These are phyloP conservation scores for Panagrolaimus sp. DNA, from an alignment of 1,140 invertebrate species.

Conservation along the genomic window DNA sequence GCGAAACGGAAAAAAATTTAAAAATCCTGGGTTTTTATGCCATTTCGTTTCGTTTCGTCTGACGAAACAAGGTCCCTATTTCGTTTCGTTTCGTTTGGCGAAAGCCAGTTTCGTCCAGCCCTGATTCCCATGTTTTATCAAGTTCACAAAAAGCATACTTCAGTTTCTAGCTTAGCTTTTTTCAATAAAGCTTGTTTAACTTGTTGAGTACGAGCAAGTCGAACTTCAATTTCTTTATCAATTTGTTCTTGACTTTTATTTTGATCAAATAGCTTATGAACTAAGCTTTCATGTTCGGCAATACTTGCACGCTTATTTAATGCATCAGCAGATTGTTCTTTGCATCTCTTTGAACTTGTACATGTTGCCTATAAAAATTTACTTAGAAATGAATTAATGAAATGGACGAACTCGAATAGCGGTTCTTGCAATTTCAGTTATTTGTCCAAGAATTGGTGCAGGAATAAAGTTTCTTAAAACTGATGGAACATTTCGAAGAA, in stretches of 20 bases:
- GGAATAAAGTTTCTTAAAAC: slow-evolving; percentile 12
- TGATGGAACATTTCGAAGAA: slow-evolving; percentile 20
- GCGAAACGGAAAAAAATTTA: too few species aligned
- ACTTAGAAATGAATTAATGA: too few species aligned
- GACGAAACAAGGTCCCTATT: too few species aligned
- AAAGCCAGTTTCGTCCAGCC: too few species aligned
- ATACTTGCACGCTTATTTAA: slow-evolving; percentile 16
- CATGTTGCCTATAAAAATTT: slow-evolving; percentile 10
- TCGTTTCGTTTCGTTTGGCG: too few species aligned
- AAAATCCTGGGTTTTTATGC: too few species aligned
- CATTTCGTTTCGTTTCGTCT: too few species aligned
- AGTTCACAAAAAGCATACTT: too few species aligned
- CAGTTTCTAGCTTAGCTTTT: slow-evolving; percentile 35
- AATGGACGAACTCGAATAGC: neutral
- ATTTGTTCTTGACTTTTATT: slow-evolving; percentile 24
- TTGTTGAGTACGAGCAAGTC: slow-evolving; percentile 38
- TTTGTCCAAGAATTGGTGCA: neutral
- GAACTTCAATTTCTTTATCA: slow-evolving; percentile 37
- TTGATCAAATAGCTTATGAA: slow-evolving; percentile 19
- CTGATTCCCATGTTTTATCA: too few species aligned
- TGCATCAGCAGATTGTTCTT: slow-evolving; percentile 9
- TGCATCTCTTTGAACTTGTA: slow-evolving; percentile 3
- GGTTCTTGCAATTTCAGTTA: slow-evolving; percentile 6
- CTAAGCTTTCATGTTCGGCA: slow-evolving; percentile 18
- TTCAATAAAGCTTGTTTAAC: slow-evolving; percentile 40